Percentiles rank a stretch among this genome's conserved stretches.
Conservation (phyloP, 2,797 vertebrate species). For the Enteromius trimaculatus region DNA sequence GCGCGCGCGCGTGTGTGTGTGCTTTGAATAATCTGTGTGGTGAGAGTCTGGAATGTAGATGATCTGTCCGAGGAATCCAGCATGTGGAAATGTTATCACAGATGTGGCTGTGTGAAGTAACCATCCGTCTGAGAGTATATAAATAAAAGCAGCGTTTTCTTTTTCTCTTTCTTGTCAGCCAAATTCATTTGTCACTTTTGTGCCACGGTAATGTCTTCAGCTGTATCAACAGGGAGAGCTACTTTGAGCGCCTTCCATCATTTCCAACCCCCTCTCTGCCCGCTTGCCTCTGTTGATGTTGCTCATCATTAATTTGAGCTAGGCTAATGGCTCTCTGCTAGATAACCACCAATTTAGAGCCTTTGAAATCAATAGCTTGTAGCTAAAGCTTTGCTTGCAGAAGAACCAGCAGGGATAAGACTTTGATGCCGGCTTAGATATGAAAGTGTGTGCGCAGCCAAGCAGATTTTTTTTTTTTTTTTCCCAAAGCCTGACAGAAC, state of each 20-base stretch:
- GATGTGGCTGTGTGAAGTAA: slow-evolving; percentile 43
- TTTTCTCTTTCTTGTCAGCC: slow-evolving; percentile 45
- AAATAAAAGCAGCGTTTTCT: slow-evolving; percentile 40
- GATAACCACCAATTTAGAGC: slow-evolving; percentile 64
- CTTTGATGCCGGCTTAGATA: slow-evolving; percentile 43
- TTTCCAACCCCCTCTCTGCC: slow-evolving; percentile 4
- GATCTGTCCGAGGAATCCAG: slow-evolving; percentile 33
- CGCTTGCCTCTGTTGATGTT: slow-evolving; percentile 51
- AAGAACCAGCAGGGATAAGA: slow-evolving; percentile 35
- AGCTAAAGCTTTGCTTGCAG: slow-evolving; percentile 45
- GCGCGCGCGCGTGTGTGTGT: slow-evolving; percentile 8
- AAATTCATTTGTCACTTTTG: slow-evolving; percentile 53
- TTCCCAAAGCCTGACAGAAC: slow-evolving; percentile 42
- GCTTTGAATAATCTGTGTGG: slow-evolving; percentile 14
- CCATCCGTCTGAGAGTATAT: slow-evolving; percentile 37
- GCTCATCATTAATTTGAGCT: slow-evolving; percentile 68
- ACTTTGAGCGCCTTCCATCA: slow-evolving; percentile 21
- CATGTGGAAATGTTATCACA: slow-evolving; percentile 45
- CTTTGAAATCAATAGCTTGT: slow-evolving; percentile 68
- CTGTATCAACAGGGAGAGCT: slow-evolving; percentile 49
- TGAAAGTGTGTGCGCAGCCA: slow-evolving; percentile 11
- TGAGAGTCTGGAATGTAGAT: slow-evolving; percentile 45
- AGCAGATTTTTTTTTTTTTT: neutral
- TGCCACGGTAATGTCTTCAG: slow-evolving; percentile 41
- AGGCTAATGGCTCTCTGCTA: slow-evolving; percentile 66